Evolutionary conservation across 2,888 invertebrate genomes (phyloP).

Genomic region (Eulithis prunata): DNA sequence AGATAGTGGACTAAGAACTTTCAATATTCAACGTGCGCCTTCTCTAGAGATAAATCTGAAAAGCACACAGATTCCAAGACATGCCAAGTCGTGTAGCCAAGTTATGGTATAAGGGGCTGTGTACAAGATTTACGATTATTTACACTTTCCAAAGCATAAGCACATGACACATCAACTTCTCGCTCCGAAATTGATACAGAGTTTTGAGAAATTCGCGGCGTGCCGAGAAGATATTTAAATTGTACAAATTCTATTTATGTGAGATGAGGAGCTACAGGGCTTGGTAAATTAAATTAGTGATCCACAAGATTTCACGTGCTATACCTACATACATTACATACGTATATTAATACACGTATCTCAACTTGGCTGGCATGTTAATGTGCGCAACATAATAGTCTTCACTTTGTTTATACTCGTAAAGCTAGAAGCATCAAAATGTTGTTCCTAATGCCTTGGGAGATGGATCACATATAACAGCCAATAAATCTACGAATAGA

Average conservation of each 20-base stretch:
- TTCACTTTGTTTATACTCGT: conserved; percentile 16
- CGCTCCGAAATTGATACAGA: conserved; percentile 27
- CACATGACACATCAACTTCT: conserved; percentile 25
- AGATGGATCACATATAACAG: conserved; percentile 3
- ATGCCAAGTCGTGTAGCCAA: conserved; percentile 25
- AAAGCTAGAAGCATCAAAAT: conserved; percentile 25
- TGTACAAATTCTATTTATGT: conserved; percentile 52
- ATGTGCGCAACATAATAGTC: conserved; percentile 23
- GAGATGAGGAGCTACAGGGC: conserved; percentile 55
- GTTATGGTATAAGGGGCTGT: conserved; percentile 25
- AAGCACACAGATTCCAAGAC: conserved; percentile 20
- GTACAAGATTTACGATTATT: conserved; percentile 21
- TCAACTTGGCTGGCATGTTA: conserved; percentile 25
- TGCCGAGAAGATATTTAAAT: conserved; percentile 44
- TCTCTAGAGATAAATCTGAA: conserved; percentile 21
- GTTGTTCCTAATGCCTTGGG: background rate
- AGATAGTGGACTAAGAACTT: conserved; percentile 6
- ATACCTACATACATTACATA: conserved; percentile 3
- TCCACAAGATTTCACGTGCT: conserved; percentile 44
- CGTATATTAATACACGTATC: conserved; percentile 25
- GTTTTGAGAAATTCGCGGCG: conserved; percentile 26
- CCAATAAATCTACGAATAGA: conserved; percentile 3
- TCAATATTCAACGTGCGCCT: conserved; percentile 24
- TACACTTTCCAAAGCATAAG: conserved; percentile 22
- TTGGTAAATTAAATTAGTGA: conserved; percentile 62